Conservation (phyloP, 2,113 vertebrate species). For the Morone saxatilis region DNA sequence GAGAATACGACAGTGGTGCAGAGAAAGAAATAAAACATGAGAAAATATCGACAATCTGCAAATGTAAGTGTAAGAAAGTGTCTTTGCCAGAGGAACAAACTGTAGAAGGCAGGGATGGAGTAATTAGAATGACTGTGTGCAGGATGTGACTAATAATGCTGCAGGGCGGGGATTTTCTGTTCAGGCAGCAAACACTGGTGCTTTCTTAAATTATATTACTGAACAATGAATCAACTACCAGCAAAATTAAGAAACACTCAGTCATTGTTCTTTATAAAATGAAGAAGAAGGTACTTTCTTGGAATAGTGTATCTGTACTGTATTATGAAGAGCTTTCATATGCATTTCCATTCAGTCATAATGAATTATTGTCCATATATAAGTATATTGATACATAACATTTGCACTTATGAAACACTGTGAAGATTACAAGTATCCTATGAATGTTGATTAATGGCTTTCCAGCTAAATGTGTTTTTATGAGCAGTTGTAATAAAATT, state of each 20-base stretch:
- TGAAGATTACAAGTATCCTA: no score
- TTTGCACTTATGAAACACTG: neutral
- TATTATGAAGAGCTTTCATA: no score
- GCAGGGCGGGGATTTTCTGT: neutral
- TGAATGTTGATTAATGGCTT: neutral
- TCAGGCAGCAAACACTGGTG: neutral
- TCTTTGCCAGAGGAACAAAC: neutral
- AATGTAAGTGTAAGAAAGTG: neutral
- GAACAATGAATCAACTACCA: neutral
- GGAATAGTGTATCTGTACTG: neutral
- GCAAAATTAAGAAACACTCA: neutral
- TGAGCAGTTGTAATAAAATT: no score
- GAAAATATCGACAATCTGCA: neutral
- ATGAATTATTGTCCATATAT: neutral
- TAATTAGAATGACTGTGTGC: neutral
- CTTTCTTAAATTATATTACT: neutral
- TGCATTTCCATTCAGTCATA: neutral
- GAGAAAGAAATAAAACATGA: neutral
- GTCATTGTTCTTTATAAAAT: neutral
- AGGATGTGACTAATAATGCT: conserved; percentile 21
- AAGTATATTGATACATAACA: neutral
- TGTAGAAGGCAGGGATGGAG: neutral
- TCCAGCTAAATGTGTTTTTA: no score
- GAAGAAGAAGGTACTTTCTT: neutral
- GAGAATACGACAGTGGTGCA: neutral